Conservation (phyloP, 2,113 vertebrate genomes). For the Caranx melampygus region DNA sequence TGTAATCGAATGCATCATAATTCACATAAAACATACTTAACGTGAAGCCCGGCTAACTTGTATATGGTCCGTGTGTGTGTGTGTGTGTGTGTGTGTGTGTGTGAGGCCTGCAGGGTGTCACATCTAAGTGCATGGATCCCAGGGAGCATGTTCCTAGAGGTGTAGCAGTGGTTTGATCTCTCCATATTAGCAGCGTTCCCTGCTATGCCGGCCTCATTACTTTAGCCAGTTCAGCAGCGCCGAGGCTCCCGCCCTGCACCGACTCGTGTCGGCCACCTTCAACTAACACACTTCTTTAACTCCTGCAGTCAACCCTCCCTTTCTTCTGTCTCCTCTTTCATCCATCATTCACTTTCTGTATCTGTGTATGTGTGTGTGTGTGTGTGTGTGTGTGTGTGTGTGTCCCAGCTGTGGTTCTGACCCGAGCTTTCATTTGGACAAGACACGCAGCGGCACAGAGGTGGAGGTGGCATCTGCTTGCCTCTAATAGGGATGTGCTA, state of each 20-base stretch:
- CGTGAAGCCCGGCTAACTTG: conserved; percentile 1
- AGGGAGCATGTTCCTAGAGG: conserved; percentile 64
- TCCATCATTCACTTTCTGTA: conserved; percentile 29
- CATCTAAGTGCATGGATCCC: conserved; percentile 60
- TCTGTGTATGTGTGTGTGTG: conserved; percentile 18
- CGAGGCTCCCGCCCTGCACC: conserved; percentile 42
- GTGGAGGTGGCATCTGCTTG: conserved; percentile 63
- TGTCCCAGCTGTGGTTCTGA: conserved; percentile 62
- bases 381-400: conserved; percentile 26
- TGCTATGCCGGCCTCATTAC: conserved; percentile 77
- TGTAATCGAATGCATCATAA: conserved; percentile 21
- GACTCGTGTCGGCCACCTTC: conserved; percentile 62
- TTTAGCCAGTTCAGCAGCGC: conserved; percentile 66
- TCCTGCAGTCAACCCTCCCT: conserved; percentile 55
- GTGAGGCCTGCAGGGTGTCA: conserved; percentile 59
- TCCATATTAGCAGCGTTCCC: conserved; percentile 70
- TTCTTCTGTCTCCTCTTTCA: conserved; percentile 69
- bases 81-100: conserved; percentile 22
- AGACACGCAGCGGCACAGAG: conserved; percentile 48
- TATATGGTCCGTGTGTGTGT: conserved; percentile 33
- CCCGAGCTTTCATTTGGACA: conserved; percentile 70
- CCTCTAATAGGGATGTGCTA: conserved; percentile 68
- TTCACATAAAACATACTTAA: conserved; percentile 28
- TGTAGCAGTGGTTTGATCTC: conserved; percentile 70
- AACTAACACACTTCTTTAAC: conserved; percentile 60